These are phyloP conservation scores for Molanna angustata DNA, from an alignment of 2,888 invertebrate species.

Conservation along the genomic window DNA sequence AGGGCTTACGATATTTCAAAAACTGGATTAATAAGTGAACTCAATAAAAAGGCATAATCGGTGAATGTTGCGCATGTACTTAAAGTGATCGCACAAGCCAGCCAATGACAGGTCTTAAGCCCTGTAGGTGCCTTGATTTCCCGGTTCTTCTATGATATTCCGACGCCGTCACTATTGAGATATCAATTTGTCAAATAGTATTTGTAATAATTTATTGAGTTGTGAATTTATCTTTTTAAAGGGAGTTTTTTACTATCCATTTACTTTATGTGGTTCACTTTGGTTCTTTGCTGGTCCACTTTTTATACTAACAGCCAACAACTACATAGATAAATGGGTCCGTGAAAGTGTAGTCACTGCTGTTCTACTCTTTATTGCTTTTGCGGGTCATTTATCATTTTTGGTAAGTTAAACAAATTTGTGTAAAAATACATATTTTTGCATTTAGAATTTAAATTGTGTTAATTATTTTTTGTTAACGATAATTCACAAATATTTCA, in stretches of 20 bases:
- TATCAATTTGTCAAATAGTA: too few relatives aligned
- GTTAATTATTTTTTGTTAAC: not conserved
- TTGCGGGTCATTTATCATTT: conserved; percentile 64
- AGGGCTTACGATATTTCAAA: too few relatives aligned
- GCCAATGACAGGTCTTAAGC: too few relatives aligned
- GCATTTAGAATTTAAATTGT: not conserved
- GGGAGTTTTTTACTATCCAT: conserved; percentile 77
- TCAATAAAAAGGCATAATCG: too few relatives aligned
- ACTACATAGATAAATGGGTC: conserved; percentile 71
- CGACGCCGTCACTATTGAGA: too few relatives aligned
- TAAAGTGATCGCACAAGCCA: too few relatives aligned
- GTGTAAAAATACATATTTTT: not conserved
- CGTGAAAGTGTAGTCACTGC: conserved; percentile 70
- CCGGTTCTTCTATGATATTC: too few relatives aligned
- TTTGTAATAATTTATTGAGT: not conserved
- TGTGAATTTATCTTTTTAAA: conserved; percentile 40
- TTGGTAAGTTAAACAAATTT: conserved; percentile 46
- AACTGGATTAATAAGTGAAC: too few relatives aligned
- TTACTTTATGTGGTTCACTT: conserved; percentile 76
- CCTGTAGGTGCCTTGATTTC: too few relatives aligned
- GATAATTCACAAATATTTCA: conserved; percentile 38
- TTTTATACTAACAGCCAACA: conserved; percentile 61
- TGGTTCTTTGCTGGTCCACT: conserved; percentile 86
- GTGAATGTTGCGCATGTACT: too few relatives aligned
- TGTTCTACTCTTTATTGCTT: conserved; percentile 59